These are phyloP conservation scores for Nymphalis polychloros DNA, from an alignment of 2,888 invertebrate species.

Conservation along the genomic window DNA sequence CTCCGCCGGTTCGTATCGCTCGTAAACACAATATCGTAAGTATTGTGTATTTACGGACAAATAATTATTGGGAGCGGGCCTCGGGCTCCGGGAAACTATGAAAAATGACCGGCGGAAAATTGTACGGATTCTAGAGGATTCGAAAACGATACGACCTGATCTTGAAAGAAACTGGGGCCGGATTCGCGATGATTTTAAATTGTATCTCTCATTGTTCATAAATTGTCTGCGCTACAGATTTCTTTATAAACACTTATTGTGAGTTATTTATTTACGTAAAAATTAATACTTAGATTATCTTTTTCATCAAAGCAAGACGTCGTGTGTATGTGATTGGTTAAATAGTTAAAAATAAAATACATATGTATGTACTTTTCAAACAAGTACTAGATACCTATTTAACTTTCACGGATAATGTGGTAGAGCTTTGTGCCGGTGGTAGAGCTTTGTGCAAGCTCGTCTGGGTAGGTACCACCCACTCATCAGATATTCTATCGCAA, in stretches of 20 bases:
- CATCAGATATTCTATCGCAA: no score
- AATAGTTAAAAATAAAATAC: no score
- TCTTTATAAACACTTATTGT: background rate
- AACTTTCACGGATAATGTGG: no score
- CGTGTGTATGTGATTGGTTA: no score
- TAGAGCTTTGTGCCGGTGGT: no score
- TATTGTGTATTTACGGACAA: slow-evolving; percentile 63
- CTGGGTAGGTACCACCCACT: no score
- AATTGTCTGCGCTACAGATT: background rate
- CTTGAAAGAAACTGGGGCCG: slow-evolving; percentile 55
- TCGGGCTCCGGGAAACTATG: slow-evolving; percentile 67
- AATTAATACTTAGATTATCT: no score
- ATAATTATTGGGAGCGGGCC: slow-evolving; percentile 55
- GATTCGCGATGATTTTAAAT: slow-evolving; percentile 39
- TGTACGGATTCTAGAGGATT: slow-evolving; percentile 71
- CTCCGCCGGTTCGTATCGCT: slow-evolving; percentile 40
- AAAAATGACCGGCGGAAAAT: slow-evolving; percentile 81
- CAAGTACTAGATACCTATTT: no score
- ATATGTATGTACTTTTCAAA: no score
- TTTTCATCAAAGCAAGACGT: no score
- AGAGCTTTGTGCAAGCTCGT: no score
- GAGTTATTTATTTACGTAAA: no score
- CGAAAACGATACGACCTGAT: slow-evolving; percentile 53
- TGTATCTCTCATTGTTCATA: background rate
- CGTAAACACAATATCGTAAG: slow-evolving; percentile 60